Evolutionary conservation across 1,140 invertebrate genomes (phyloP).

Genomic region (Caligus rogercresseyi): DNA sequence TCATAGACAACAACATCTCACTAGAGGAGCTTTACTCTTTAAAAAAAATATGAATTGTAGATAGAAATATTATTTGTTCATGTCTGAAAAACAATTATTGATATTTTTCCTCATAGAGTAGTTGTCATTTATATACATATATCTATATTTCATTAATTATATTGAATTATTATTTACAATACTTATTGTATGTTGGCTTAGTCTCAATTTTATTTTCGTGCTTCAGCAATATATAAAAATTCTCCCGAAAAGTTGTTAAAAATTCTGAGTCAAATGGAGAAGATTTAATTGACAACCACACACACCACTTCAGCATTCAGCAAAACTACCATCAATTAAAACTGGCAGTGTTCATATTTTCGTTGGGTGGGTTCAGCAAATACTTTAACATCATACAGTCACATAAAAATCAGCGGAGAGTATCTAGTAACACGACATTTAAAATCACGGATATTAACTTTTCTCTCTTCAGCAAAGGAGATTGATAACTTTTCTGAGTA

Average conservation of each 20-base stretch:
- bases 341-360: no score
- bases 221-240: neutral
- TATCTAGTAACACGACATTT: neutral
- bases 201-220: neutral
- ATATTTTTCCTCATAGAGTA: no score
- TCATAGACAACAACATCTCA: no score
- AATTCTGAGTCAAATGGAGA: neutral
- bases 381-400: neutral
- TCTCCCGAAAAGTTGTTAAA: neutral
- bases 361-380: neutral
- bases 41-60: no score
- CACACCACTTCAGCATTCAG: neutral
- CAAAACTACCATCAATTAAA: neutral
- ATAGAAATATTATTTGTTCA: no score
- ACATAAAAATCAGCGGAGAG: neutral
- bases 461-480: no score
- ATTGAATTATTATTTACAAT: neutral
- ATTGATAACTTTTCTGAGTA: no score
- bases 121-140: no score
- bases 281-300: neutral
- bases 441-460: neutral
- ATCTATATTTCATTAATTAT: neutral
- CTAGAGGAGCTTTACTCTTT: no score
- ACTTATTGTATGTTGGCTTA: neutral
- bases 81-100: no score